These are phyloP conservation scores for Dorcus parallelipipedus DNA, from an alignment of 2,888 invertebrate species.

Conservation along the genomic window DNA sequence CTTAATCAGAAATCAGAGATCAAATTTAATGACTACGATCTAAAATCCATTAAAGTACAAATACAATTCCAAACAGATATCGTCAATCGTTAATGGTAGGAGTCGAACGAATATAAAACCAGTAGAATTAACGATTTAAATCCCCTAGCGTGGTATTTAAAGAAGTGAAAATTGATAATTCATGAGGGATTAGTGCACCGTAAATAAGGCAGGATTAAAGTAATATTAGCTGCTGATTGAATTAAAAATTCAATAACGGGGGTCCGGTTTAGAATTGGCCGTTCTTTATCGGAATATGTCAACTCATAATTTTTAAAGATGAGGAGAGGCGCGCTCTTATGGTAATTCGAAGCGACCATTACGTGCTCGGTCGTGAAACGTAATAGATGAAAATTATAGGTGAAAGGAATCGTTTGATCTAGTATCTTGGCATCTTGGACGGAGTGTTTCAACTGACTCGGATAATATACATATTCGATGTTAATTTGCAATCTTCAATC, in stretches of 20 bases:
- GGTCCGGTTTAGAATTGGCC: conserved; percentile 7
- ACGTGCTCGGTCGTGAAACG: background rate
- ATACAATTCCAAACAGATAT: no score
- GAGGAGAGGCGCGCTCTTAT: no score
- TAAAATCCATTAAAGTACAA: no score
- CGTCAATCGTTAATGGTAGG: no score
- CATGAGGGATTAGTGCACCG: conserved; percentile 23
- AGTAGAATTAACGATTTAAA: background rate
- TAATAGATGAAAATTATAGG: conserved; percentile 1
- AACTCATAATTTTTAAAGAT: no score
- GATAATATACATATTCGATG: no score
- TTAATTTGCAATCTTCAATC: no score
- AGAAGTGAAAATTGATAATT: conserved; percentile 22
- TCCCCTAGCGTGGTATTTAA: background rate
- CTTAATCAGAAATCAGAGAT: background rate
- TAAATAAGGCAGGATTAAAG: conserved; percentile 25
- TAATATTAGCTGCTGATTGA: conserved; percentile 24
- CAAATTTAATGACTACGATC: no score
- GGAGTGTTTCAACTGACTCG: no score
- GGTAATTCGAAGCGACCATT: no score
- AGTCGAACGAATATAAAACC: no score
- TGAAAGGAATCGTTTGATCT: background rate
- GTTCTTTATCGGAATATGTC: no score
- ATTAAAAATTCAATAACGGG: conserved; percentile 26
- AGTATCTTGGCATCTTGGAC: background rate